These are phyloP conservation scores for Ichneumoninae sp. DNA, from an alignment of 2,888 invertebrate species.

Conservation along the genomic window DNA sequence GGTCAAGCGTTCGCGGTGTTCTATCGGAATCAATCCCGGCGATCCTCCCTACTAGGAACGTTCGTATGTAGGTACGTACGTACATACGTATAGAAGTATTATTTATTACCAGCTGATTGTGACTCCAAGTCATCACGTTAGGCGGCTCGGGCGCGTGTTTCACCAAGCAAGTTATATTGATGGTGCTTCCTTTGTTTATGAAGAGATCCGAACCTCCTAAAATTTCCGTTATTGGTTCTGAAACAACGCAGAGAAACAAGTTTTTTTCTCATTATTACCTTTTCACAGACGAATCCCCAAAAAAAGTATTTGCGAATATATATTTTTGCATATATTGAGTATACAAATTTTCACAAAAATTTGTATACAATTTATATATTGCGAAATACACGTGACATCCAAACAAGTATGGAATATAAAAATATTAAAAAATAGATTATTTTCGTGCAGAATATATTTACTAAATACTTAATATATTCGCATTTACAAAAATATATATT, in stretches of 20 bases:
- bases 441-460: neutral
- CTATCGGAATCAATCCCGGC: neutral
- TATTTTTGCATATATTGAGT: no score
- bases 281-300: conserved; percentile 12
- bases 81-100: neutral
- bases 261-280: conserved; percentile 26
- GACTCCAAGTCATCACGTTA: conserved; percentile 92
- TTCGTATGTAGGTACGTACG: neutral
- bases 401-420: neutral
- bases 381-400: neutral
- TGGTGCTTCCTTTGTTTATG: conserved; percentile 93
- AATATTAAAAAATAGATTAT: neutral
- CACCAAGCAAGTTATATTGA: conserved; percentile 93
- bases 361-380: neutral
- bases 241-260: conserved; percentile 71
- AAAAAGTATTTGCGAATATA: no score
- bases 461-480: neutral
- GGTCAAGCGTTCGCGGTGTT: neutral
- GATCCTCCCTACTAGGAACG: neutral
- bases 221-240: conserved; percentile 93
- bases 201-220: conserved; percentile 92
- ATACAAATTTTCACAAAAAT: neutral
- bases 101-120: conserved; percentile 87
- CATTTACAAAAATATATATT: neutral
- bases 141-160: conserved; percentile 93